phyloP scores from a whole-genome alignment of 2,113 vertebrate genomes.

The Neolamprologus ventralis region DNA sequence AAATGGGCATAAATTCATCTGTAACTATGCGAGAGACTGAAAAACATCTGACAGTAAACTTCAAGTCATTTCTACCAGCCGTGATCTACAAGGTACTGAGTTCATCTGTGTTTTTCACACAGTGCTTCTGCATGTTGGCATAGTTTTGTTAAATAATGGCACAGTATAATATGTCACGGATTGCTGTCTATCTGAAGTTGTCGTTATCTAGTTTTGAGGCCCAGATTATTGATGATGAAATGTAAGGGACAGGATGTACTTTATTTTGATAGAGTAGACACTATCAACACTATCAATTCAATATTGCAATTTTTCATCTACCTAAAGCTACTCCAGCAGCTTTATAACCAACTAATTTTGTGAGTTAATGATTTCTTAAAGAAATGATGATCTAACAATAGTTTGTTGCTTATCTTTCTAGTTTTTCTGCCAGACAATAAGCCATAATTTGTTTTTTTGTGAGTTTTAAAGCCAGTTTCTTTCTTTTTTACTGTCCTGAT shows the following conservation, averaged over 20 bases:
- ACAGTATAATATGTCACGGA: rapidly evolving
- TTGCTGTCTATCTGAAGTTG: not conserved
- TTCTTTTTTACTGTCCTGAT: not conserved
- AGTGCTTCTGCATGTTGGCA: not conserved
- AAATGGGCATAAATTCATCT: not conserved
- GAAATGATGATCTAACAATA: not conserved
- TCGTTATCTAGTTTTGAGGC: not conserved
- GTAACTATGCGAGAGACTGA: not conserved
- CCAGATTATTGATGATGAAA: not conserved
- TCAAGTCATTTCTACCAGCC: not conserved
- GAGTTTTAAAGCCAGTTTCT: not conserved
- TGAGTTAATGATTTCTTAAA: not conserved
- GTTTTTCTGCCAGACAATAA: not conserved
- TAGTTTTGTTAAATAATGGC: not conserved
- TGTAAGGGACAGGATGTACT: not conserved
- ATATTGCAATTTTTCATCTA: not conserved
- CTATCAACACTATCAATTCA: not conserved
- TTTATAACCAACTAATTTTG: not conserved
- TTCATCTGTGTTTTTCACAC: not conserved
- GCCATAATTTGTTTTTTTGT: not conserved
- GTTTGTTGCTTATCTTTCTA: not conserved
- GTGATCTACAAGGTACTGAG: not conserved
- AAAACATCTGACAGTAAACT: not conserved
- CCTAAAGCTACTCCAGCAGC: not conserved
- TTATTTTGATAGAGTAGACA: not conserved